Evolutionary conservation across 1,140 invertebrate species (phyloP).

Genomic region (Sycophaga agraensis): DNA sequence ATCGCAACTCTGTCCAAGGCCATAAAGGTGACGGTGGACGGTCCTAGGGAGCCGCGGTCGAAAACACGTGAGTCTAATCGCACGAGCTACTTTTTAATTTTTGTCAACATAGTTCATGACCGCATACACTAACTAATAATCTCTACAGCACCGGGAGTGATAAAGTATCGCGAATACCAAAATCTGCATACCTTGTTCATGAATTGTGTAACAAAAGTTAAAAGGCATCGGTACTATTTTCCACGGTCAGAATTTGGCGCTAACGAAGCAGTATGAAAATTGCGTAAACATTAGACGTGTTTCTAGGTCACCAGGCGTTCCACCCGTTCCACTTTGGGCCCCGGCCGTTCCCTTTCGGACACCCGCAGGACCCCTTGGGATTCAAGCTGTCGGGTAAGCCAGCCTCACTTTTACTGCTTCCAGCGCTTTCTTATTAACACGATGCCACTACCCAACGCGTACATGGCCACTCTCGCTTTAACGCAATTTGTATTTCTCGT

Average conservation of each 20-base stretch:
- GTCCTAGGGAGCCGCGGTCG: constrained; percentile 91
- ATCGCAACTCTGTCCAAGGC: constrained; percentile 91
- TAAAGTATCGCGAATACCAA: too few species aligned
- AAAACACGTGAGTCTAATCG: constrained; percentile 83
- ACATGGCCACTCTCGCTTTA: too few species aligned
- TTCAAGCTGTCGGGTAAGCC: constrained; percentile 81
- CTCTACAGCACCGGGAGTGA: too few species aligned
- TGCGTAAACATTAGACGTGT: constrained; percentile 7
- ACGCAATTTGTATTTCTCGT: too few species aligned
- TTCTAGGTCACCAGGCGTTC: constrained; percentile 75
- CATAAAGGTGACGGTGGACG: constrained; percentile 98
- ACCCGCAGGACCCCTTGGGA: constrained; percentile 74
- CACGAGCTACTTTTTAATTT: too few species aligned
- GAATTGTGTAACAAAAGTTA: too few species aligned
- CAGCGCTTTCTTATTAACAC: background rate
- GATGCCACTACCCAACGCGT: too few species aligned
- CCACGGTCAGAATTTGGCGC: too few species aligned
- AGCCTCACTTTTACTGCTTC: background rate
- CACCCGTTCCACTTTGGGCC: constrained; percentile 86
- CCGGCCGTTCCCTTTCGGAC: constrained; percentile 75
- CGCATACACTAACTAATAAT: too few species aligned
- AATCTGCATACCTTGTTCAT: too few species aligned
- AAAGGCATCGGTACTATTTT: too few species aligned
- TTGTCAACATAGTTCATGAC: too few species aligned
- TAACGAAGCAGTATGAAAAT: background rate